Percentiles rank a stretch among this genome's conserved stretches.
phyloP scores from a whole-genome alignment of 2,797 vertebrate genomes.

The Pseudopleuronectes americanus region DNA sequence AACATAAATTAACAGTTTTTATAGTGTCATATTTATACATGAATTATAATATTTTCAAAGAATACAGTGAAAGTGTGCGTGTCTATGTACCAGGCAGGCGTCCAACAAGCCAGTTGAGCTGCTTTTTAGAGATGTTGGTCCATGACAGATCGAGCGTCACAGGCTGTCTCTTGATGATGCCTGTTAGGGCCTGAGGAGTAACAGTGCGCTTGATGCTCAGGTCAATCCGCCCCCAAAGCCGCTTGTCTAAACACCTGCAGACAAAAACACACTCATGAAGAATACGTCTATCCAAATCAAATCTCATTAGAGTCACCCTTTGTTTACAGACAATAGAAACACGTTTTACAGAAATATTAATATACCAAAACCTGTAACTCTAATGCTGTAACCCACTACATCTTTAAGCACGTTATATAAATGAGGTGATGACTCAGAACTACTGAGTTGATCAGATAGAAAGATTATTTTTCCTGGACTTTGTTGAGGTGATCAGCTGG shows the following conservation, averaged over 20 bases:
- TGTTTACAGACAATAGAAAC: background rate
- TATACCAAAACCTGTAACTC: background rate
- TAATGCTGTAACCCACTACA: too few relatives aligned
- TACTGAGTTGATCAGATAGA: too few relatives aligned
- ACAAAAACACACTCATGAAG: conserved; percentile 18
- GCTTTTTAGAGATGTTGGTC: conserved; percentile 98
- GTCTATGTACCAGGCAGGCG: conserved; percentile 88
- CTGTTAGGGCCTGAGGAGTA: conserved; percentile 93
- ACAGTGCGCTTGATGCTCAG: conserved; percentile 94
- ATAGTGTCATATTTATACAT: background rate
- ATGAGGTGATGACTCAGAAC: too few relatives aligned
- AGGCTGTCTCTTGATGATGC: conserved; percentile 97
- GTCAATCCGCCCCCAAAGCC: conserved; percentile 95
- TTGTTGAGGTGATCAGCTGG: background rate
- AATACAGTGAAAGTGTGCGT: background rate
- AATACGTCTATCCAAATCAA: conserved; percentile 7
- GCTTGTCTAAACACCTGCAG: conserved; percentile 95
- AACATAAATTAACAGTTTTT: background rate
- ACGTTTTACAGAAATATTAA: background rate
- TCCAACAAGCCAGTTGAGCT: conserved; percentile 96
- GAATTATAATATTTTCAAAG: background rate
- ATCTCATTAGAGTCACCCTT: background rate
- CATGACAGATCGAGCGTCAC: conserved; percentile 95
- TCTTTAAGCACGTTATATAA: too few relatives aligned
- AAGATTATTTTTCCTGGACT: too few relatives aligned